These are phyloP conservation scores for Centropus unirufus DNA, from an alignment of 2,113 vertebrate species.

Conservation along the genomic window DNA sequence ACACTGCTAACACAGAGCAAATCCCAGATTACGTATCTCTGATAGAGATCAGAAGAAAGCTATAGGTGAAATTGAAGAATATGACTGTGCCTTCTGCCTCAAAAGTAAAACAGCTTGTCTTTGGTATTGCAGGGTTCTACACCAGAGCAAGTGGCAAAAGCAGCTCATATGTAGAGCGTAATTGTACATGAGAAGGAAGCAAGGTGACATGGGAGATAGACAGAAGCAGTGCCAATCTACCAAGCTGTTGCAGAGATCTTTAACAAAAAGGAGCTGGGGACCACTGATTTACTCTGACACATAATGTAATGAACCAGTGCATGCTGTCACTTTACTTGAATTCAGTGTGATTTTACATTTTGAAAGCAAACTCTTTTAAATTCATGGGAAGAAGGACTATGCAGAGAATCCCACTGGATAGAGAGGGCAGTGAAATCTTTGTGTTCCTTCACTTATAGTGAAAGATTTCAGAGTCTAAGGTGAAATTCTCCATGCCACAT, in stretches of 20 bases:
- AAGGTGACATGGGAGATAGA: slow-evolving; percentile 11
- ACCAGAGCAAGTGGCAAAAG: neutral
- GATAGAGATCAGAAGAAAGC: neutral
- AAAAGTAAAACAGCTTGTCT: neutral
- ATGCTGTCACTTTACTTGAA: slow-evolving; percentile 48
- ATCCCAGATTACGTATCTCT: neutral
- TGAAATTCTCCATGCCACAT: neutral
- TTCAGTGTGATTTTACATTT: slow-evolving; percentile 49
- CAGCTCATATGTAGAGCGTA: neutral
- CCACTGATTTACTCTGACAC: slow-evolving; percentile 58
- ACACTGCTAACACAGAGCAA: neutral
- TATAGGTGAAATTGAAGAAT: neutral
- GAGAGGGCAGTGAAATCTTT: neutral
- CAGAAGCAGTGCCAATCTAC: slow-evolving; percentile 33
- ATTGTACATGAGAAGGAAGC: slow-evolving; percentile 41
- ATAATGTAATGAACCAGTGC: slow-evolving; percentile 48
- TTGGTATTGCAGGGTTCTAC: neutral
- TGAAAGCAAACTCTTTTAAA: slow-evolving; percentile 48
- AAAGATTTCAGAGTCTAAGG: neutral
- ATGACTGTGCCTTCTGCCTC: fast-evolving
- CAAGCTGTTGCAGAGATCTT: neutral
- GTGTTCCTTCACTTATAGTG: neutral
- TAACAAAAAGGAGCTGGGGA: slow-evolving; percentile 26
- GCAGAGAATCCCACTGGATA: neutral
- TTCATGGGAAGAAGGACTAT: slow-evolving; percentile 16